These are phyloP conservation scores for Heloderma charlesbogerti DNA, from an alignment of 2,113 vertebrate species.

Conservation along the genomic window DNA sequence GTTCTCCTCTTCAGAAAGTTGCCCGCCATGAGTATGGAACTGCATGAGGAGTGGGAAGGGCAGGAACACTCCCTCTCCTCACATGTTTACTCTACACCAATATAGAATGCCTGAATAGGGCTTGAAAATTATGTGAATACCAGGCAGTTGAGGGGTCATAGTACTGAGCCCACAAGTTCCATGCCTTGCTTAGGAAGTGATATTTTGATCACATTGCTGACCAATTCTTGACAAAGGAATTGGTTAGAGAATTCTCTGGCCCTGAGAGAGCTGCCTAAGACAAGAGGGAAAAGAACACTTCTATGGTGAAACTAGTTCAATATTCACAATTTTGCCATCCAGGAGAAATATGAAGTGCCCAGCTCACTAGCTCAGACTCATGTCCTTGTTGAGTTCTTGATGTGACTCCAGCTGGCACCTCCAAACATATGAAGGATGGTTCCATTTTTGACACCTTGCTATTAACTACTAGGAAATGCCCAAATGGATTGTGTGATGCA, in stretches of 20 bases:
- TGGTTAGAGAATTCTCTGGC: neutral
- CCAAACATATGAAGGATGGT: fast-evolving
- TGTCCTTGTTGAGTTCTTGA: slow-evolving; percentile 12
- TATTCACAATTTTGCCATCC: neutral
- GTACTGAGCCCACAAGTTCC: neutral
- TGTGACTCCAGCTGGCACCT: slow-evolving; percentile 37
- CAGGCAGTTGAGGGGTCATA: neutral
- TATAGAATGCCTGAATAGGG: no score
- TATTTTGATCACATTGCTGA: neutral
- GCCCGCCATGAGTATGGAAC: no score
- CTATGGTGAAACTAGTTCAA: neutral
- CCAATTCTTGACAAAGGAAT: neutral
- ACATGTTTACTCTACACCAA: no score
- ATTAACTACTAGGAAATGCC: slow-evolving; percentile 19
- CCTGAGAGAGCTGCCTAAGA: neutral
- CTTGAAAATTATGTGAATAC: neutral
- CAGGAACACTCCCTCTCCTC: no score
- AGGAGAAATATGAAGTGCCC: neutral
- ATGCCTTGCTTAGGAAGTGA: neutral
- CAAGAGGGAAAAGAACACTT: neutral
- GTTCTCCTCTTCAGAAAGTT: no score
- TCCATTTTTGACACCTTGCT: neutral
- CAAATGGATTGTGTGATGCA: slow-evolving; percentile 35
- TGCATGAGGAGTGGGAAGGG: no score
- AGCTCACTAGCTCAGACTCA: fast-evolving